Conservation (phyloP, 2,888 invertebrate genomes). For the Branchipolynoe longqiensis region DNA sequence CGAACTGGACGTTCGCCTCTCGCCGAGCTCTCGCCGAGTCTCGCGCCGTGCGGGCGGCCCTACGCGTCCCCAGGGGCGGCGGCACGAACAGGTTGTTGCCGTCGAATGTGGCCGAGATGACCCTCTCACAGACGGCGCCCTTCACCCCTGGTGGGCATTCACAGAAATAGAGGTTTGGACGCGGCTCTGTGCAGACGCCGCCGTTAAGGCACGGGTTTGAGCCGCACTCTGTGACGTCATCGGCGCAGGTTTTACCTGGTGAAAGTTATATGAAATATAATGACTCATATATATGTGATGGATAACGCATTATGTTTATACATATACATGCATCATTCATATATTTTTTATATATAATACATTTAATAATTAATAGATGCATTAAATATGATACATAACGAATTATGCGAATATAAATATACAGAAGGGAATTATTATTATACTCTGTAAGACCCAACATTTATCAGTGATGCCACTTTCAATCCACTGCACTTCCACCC, state of each 20-base stretch:
- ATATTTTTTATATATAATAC: too few relatives aligned
- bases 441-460: too few relatives aligned
- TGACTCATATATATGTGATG: too few relatives aligned
- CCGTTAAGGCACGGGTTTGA: conserved; percentile 92
- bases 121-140: conserved; percentile 72
- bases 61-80: conserved; percentile 40
- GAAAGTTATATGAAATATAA: too few relatives aligned
- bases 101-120: conserved; percentile 74
- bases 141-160: conserved; percentile 72
- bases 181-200: conserved; percentile 94
- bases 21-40: conserved; percentile 56
- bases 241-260: conserved; percentile 69
- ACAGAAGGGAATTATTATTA: too few relatives aligned
- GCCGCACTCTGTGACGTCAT: conserved; percentile 79
- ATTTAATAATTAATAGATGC: too few relatives aligned
- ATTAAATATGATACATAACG: too few relatives aligned
- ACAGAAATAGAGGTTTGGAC: conserved; percentile 84
- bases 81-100: conserved; percentile 70
- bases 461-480: too few relatives aligned
- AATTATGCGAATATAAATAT: too few relatives aligned
- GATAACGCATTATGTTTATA: too few relatives aligned
- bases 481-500: too few relatives aligned
- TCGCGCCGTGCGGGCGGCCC: conserved; percentile 40
- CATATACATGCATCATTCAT: too few relatives aligned
- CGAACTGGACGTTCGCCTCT: conserved; percentile 38